A percentile compares a stretch with the other conserved stretches of the same genome.
Evolutionary conservation across 2,888 invertebrate genomes (phyloP).

Genomic region (Acheta domesticus): DNA sequence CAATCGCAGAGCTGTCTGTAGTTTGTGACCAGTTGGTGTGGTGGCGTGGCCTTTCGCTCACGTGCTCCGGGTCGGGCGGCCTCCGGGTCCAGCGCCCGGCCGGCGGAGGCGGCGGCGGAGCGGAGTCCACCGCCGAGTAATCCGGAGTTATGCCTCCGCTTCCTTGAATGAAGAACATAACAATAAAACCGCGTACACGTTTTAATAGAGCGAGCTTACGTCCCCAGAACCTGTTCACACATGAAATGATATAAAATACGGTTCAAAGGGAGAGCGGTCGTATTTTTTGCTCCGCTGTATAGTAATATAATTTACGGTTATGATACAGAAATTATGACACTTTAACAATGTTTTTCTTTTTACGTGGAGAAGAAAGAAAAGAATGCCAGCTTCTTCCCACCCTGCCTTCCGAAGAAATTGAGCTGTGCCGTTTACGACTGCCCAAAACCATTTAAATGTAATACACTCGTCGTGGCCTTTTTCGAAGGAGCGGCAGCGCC

Average conservation of each 20-base stretch:
- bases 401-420: conserved; percentile 4
- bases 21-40: background rate
- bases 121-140: background rate
- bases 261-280: conserved; percentile 4
- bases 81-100: too few species aligned
- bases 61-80: too few species aligned
- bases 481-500: too few species aligned
- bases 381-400: background rate
- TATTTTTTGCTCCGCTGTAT: background rate
- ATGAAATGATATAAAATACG: conserved; percentile 18
- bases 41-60: background rate
- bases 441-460: background rate
- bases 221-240: conserved; percentile 18
- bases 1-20: background rate
- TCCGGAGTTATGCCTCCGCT: background rate
- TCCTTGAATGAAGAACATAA: conserved; percentile 11
- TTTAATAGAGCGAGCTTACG: conserved; percentile 7
- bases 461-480: background rate
- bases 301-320: conserved; percentile 10
- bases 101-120: too few species aligned
- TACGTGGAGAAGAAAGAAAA: too few species aligned
- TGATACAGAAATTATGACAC: conserved; percentile 18
- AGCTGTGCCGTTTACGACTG: conserved; percentile 18
- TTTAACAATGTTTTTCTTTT: background rate
- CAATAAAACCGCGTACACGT: conserved; percentile 4